A percentile compares a stretch with the other conserved stretches of the same genome.
Conservation (phyloP, 2,113 vertebrate genomes). For the Plecturocebus donacophilus region DNA sequence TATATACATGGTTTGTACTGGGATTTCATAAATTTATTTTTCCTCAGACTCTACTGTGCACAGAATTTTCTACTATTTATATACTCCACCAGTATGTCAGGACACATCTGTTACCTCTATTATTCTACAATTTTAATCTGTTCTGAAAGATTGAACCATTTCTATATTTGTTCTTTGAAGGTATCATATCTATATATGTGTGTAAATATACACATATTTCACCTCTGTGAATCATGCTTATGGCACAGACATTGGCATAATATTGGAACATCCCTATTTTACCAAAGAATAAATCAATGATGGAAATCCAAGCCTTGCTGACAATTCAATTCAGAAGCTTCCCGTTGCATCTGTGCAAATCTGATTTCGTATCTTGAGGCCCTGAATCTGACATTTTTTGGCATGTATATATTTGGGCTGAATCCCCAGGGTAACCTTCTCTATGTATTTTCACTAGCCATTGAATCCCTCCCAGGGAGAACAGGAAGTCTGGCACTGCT, state of each 20-base stretch:
- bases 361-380: not conserved
- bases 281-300: not conserved
- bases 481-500: conserved; percentile 63
- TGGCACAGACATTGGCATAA: not conserved
- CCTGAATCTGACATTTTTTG: not conserved
- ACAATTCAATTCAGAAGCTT: not conserved
- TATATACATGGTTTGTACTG: not conserved
- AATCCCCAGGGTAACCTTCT: not conserved
- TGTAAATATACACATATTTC: not conserved
- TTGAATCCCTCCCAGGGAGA: conserved; percentile 40
- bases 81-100: not conserved
- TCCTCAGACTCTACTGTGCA: not conserved
- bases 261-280: not conserved
- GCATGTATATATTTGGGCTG: not conserved
- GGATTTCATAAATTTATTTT: not conserved
- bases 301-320: not conserved
- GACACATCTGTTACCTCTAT: not conserved
- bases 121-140: not conserved
- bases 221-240: not conserved
- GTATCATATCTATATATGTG: not conserved
- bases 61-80: not conserved
- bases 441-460: not conserved
- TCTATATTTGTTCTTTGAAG: not conserved
- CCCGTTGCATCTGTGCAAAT: not conserved
- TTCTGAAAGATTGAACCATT: not conserved